Base-by-base conservation (phyloP, 2,888 invertebrate genomes). In the Cephus runcator region DNA sequence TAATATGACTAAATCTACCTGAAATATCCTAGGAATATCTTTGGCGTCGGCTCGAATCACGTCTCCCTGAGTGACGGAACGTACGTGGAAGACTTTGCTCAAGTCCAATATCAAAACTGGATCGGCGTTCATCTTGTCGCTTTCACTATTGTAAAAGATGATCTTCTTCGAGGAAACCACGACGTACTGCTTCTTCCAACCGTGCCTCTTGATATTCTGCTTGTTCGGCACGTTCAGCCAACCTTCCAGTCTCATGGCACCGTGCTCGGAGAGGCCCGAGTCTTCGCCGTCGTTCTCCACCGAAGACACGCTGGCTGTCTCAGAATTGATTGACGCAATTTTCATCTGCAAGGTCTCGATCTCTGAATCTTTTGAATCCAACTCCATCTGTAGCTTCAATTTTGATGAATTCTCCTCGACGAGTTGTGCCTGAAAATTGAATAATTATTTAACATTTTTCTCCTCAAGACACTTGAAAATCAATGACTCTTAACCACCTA, bases 21-120 rank as follows among this genome's bases (percentile, higher is more conserved):
- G 95, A 93, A 99, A 99, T 93, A 99, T 99, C 92, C 98, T 96
- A 88, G 99, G 99, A 93, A 99, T 98, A 94, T 99, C 98, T 95
- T 98, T 98, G 92, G 98, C 97, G 94, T 99, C 98, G 78, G 98
- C 99, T 91, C 99, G 96, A 92, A 99, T 98, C 88, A 99, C 99
- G 94, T 99, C 99, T 88, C 99, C 99, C 92, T 99, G 99, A 82
- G 99, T 99, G 85, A 99, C 99, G 81, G 98, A 97, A 84, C 99
- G 96, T 86, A 99, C 99, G 93, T 99, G 99, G 94, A 98, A 99
- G 91, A 99, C 96, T 94, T 99, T 99, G 93, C 99, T 98, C 91
- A 99, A 95, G 94, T 99, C 99, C 88, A 99, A 93, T 88, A 99
- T 98, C 92, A 99, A 95, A 82, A 97, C 96, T 34, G 99, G 98